Evolutionary conservation across 1,140 invertebrate species (phyloP).

Genomic region (Drosophila tani): DNA sequence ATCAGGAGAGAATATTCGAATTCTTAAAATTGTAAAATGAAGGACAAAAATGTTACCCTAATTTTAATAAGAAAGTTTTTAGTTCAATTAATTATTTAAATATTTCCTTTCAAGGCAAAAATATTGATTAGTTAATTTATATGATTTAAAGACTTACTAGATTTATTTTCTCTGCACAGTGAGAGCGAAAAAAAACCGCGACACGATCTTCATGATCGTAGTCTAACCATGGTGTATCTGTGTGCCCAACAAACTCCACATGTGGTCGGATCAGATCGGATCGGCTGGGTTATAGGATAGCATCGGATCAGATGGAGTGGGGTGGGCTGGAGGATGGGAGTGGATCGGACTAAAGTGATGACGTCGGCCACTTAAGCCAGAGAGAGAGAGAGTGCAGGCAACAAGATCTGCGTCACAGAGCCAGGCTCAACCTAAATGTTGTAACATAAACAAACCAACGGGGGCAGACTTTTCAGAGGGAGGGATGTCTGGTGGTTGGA

Average conservation of each 20-base stretch:
- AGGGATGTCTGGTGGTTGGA: neutral
- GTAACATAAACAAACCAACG: conserved; percentile 55
- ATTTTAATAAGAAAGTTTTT: neutral
- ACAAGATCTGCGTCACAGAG: conserved; percentile 59
- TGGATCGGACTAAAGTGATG: conserved; percentile 43
- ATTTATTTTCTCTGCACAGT: conserved; percentile 6
- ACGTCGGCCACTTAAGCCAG: conserved; percentile 62
- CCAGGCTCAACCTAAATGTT: conserved; percentile 69
- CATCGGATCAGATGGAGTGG: conserved; percentile 23
- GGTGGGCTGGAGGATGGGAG: conserved; percentile 9
- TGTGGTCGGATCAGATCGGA: conserved; percentile 56
- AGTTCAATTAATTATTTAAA: neutral
- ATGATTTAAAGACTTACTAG: too few species aligned
- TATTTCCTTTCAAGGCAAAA: too few species aligned
- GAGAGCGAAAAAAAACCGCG: conserved; percentile 44
- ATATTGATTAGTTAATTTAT: neutral
- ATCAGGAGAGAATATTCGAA: rapidly evolving
- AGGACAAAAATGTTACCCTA: neutral
- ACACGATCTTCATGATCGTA: conserved; percentile 34
- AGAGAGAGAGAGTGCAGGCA: conserved; percentile 40
- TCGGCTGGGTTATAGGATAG: conserved; percentile 34
- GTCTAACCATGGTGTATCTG: conserved; percentile 41
- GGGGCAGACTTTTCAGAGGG: neutral
- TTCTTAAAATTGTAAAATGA: neutral
- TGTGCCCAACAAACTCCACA: conserved; percentile 81